These are phyloP conservation scores for Cariama cristata DNA, from an alignment of 2,113 vertebrate genomes.

Conservation along the genomic window DNA sequence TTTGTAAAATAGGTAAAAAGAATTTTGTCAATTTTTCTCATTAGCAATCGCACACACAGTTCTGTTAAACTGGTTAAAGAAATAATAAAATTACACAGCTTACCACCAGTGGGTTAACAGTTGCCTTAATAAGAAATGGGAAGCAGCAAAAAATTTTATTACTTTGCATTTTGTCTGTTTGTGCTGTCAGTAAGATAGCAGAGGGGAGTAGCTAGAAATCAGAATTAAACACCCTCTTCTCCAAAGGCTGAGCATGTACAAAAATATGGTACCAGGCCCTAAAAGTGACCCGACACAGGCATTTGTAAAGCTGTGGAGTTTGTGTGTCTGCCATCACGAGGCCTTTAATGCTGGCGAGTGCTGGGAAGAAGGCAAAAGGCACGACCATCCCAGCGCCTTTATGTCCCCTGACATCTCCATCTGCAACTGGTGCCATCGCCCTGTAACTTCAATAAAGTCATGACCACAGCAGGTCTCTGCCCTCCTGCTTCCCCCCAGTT, in stretches of 20 bases:
- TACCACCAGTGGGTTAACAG: neutral
- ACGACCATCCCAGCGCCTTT: neutral
- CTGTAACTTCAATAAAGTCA: neutral
- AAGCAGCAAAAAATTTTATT: neutral
- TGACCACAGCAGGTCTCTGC: rapidly evolving
- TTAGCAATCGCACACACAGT: neutral
- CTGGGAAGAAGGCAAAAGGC: neutral
- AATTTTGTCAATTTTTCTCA: neutral
- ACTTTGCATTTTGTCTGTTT: neutral
- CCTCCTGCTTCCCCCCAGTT: neutral
- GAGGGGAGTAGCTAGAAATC: neutral
- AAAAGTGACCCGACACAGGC: neutral
- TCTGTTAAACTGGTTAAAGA: neutral
- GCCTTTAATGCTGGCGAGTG: rapidly evolving
- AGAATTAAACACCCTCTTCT: neutral
- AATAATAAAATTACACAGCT: neutral
- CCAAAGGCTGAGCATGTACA: neutral
- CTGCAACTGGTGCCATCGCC: neutral
- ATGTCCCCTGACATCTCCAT: neutral
- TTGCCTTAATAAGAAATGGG: neutral
- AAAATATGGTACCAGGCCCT: neutral
- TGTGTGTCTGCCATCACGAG: neutral
- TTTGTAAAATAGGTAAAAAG: neutral
- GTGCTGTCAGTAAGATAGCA: neutral
- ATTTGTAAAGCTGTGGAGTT: neutral